Percentiles rank a stretch among this genome's conserved stretches.
Evolutionary conservation across 2,797 vertebrate genomes (phyloP).

Genomic region (Pseudocheirus occidentalis): DNA sequence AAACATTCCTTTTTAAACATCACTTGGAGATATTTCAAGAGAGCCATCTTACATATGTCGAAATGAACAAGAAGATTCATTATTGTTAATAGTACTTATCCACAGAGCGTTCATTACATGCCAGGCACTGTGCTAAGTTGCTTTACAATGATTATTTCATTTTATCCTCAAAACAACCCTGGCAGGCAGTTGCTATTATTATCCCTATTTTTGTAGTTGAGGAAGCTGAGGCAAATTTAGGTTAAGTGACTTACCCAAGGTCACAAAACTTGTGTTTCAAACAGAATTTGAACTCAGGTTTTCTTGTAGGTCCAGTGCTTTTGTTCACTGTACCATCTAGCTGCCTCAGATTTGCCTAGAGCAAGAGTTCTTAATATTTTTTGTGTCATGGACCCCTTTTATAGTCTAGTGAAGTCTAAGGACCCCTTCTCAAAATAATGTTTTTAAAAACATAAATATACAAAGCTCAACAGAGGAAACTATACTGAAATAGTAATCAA

Average conservation of each 20-base stretch:
- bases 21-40: not conserved
- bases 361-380: not conserved
- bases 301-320: not conserved
- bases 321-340: not conserved
- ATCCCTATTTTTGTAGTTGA: not conserved
- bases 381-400: not conserved
- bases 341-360: not conserved
- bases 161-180: not conserved
- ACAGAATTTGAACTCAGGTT: not conserved
- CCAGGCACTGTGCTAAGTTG: not conserved
- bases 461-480: not conserved
- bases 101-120: rapidly evolving
- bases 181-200: not conserved
- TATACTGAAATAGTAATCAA: not conserved
- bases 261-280: not conserved
- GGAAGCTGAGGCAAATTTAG: not conserved
- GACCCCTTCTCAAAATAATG: not conserved
- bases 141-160: not conserved
- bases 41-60: not conserved
- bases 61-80: not conserved
- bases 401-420: not conserved
- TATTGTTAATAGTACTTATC: not conserved
- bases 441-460: not conserved
- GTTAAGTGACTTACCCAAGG: not conserved
- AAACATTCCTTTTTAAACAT: not conserved